Base-by-base conservation (phyloP, 2,888 invertebrate genomes). In the Ormyrus nitidulus region DNA sequence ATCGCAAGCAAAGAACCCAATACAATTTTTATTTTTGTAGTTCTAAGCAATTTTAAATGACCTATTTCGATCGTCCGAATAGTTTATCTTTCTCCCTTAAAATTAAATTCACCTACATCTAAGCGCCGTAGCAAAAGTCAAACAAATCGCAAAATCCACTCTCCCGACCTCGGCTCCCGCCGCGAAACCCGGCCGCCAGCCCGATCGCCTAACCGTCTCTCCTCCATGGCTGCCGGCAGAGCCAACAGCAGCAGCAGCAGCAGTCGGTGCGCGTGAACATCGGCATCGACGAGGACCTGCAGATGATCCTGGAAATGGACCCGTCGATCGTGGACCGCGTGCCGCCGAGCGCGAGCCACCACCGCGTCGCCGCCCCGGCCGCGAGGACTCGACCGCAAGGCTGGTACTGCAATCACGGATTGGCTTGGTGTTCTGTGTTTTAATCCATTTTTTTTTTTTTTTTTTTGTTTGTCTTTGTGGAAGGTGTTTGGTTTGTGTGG, bases 231-330 rank as follows among this genome's bases (percentile, higher is more conserved):
- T 19, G 19, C 19, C 19, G 19, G 19, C 19, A 19, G 6, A 10
- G n/a, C 6, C 58, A 79, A 61, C 78, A 81, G 54, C 81, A 82
- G 65, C 71, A 81, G 68, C 73, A 68, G 7, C 83, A 83, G 11
- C 86, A 87, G 83, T 91, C 91, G 77, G 91, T 92, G 61, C 90
- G 91, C 62, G 91, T 93, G 6, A 91, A 92, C 62, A 91, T 93
- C 83, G 93, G 93, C 13, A 93, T 93, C 84, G 93, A 93, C 86
- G 92, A 92, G 82, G 93, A 93, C 87, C 88, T 93, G 74, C 92
- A 92, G 87, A 93, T 93, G 92, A 93, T 93, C 80, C 90, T 93
- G 71, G 93, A 93, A 86, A 92, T 93, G 93, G 93, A 93, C 88
- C 93, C 93, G 34, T 92, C 93, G 84, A 92, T 93, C 87, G 92